Base-by-base conservation (phyloP, 2,797 vertebrate genomes). In the Furcifer pardalis region DNA sequence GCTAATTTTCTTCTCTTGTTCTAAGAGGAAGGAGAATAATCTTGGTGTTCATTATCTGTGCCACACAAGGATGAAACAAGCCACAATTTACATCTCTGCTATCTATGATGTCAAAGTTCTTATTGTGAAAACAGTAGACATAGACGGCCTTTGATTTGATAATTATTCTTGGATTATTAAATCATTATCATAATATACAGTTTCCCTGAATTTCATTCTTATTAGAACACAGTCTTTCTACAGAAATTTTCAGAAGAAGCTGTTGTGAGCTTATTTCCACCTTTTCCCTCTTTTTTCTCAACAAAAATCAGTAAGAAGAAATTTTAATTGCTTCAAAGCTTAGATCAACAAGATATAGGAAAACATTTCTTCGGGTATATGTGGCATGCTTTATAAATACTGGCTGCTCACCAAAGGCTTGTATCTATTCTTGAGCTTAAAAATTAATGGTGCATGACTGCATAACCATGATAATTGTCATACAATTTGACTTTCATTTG, bases 401-500 rank as follows among this genome's bases (percentile, higher is more conserved):
- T 91, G 90, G 89, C 91, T 90, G 89, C 91, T 91, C 92, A 91
- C 92, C 90, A 92, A 91, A 1, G 35, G 86, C 86, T 91, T 90
- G 65, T 92, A 89, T 94, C 87, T 91, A 90, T 87, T 77, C 63
- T 59, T 92, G 85, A 93, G 87, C 89, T 93, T 91, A 93, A 92
- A 94, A 93, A 92, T 91, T 90, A 87, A 92, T 87, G 88, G 91
- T 90, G 89, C 89, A 89, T 88, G 65, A 81, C 83, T 89, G 89
- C 85, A 87, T 84, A 91, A 91, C 86, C 69, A 83, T 79, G 90
- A 86, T 77, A 92, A 93, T 93, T 92, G 90, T 81, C 84, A 83
- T 84, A 83, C n/a, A 89, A 88, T 71, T 87, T 60, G 89, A 85
- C 46, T 92, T 92, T 90, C 92, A 91, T 92, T 91, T 90, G 85